Percentiles rank a stretch among this genome's conserved stretches.
Evolutionary conservation across 2,888 invertebrate genomes (phyloP).

Genomic region (Laspeyria flexula): DNA sequence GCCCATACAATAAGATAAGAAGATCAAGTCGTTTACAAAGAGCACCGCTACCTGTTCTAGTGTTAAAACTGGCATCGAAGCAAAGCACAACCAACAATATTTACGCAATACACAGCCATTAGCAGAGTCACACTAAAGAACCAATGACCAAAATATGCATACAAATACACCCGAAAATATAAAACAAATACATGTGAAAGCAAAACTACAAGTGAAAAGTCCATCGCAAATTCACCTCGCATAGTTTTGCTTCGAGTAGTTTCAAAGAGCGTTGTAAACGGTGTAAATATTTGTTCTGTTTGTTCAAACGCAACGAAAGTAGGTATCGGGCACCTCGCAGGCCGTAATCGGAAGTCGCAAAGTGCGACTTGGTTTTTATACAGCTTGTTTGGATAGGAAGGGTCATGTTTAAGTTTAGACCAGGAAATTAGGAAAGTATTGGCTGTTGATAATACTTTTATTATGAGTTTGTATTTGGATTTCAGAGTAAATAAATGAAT

Average conservation of each 20-base stretch:
- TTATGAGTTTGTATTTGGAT: background rate
- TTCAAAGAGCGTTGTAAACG: constrained; percentile 53
- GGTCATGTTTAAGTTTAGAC: constrained; percentile 20
- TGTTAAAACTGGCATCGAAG: background rate
- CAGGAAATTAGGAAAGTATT: constrained; percentile 16
- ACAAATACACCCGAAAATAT: constrained; percentile 11
- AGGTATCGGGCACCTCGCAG: constrained; percentile 39
- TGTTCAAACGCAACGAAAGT: constrained; percentile 51
- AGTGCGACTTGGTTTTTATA: constrained; percentile 44
- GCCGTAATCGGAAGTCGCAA: constrained; percentile 47
- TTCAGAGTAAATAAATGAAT: too few relatives aligned
- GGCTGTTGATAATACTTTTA: background rate
- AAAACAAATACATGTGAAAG: constrained; percentile 44
- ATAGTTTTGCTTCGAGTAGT: constrained; percentile 64
- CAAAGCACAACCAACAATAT: background rate
- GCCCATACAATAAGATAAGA: too few relatives aligned
- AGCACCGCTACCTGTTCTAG: too few relatives aligned
- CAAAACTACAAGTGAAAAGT: constrained; percentile 51
- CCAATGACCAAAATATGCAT: constrained; percentile 8
- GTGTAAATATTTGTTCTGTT: constrained; percentile 58
- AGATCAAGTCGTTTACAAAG: too few relatives aligned
- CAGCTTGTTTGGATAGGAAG: constrained; percentile 36
- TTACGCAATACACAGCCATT: constrained; percentile 5
- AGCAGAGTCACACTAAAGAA: constrained; percentile 6
- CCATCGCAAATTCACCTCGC: constrained; percentile 46